Evolutionary conservation across 2,888 invertebrate species (phyloP).

Genomic region (Sinelater perroti): DNA sequence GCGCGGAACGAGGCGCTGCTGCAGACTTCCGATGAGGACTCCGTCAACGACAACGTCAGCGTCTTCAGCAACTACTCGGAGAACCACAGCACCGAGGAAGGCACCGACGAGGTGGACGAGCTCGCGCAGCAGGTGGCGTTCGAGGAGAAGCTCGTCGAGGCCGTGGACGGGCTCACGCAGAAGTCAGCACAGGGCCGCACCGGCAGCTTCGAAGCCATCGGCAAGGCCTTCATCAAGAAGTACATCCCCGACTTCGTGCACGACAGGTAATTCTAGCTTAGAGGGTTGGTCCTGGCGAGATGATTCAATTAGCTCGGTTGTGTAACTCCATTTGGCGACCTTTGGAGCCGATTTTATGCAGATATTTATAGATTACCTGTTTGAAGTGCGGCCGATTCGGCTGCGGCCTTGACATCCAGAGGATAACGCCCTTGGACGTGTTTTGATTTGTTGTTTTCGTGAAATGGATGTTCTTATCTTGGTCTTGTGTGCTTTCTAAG

Average conservation of each 20-base stretch:
- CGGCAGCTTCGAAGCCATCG: constrained; percentile 74
- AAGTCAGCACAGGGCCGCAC: constrained; percentile 87
- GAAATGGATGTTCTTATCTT: too few species aligned
- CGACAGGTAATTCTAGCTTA: constrained; percentile 75
- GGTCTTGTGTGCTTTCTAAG: too few species aligned
- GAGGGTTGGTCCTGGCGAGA: too few species aligned
- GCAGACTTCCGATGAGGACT: constrained; percentile 70
- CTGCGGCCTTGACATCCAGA: too few species aligned
- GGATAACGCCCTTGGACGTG: too few species aligned
- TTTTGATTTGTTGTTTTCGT: too few species aligned
- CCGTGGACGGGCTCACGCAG: constrained; percentile 87
- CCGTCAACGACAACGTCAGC: constrained; percentile 81
- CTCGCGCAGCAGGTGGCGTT: constrained; percentile 73
- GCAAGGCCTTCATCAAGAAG: constrained; percentile 79
- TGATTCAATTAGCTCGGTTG: too few species aligned
- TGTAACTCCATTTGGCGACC: too few species aligned
- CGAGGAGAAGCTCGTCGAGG: constrained; percentile 88
- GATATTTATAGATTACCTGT: too few species aligned
- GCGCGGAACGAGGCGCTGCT: constrained; percentile 49
- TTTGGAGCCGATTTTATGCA: too few species aligned
- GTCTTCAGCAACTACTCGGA: constrained; percentile 83
- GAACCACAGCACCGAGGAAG: constrained; percentile 67
- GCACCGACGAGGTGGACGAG: constrained; percentile 64
- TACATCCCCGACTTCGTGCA: constrained; percentile 79
- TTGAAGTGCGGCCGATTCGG: too few species aligned